Evolutionary conservation across 2,797 vertebrate species (phyloP), one percentile per base, ranked within the genome.

Genomic region (Enteromius radiatus): DNA sequence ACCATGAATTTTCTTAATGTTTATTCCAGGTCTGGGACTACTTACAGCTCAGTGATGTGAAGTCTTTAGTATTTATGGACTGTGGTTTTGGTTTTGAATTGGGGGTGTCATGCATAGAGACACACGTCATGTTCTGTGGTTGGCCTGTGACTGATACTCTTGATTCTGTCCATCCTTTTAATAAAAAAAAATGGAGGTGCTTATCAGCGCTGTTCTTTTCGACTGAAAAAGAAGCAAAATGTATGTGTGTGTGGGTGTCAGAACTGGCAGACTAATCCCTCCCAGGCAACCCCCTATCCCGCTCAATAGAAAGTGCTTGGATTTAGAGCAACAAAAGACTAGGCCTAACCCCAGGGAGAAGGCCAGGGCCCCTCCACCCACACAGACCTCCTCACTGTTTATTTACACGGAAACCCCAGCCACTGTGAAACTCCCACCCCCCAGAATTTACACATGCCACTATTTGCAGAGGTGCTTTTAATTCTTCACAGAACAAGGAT

Each of bases 381-480:
- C 88, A 61, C 89, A 94, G 92, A 93, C 93, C 93, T 93, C 93
- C 90, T 88, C 91, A 84, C 89, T 94, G 91, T 95, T 96, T 96
- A 95, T 95, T 96, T 94, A 95, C 94, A 94, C 90, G 90, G 93
- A 93, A 94, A 93, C 91, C 93, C 90, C 93, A 91, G 89, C 88
- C 92, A 87, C 85, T 86, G 90, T 92, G 91, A 93, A 91, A 89
- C 92, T 90, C 90, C 92, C 92, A 90, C 91, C 93, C 15, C 92
- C 88, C 85, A 88, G 91, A 93, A 92, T 90, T 90, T 92, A 92
- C 93, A 94, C 91, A 92, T 91, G 91, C 92, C 92, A 87, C 92
- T 95, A 90, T 94, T 95, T 95, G 92, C 95, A 92, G 92, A 93
- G 93, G 92, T 93, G 92, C 91, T 91, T 94, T 91, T 94, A 93